Conservation (phyloP, 2,888 invertebrate genomes). For the Stenurella melanura region DNA sequence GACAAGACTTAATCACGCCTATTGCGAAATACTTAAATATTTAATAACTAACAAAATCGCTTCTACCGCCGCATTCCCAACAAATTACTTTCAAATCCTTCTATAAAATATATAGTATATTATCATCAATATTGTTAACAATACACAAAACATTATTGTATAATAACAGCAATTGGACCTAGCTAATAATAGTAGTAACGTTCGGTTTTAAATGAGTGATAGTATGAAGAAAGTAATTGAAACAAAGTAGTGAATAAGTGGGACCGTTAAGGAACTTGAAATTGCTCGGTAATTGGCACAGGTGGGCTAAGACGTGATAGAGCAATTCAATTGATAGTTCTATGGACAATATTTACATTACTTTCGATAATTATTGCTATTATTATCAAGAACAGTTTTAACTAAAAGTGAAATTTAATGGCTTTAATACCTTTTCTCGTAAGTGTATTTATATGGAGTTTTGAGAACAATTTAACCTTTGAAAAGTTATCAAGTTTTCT, state of each 20-base stretch:
- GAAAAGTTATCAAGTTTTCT: too few species aligned
- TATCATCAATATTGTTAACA: background rate
- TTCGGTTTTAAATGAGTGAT: background rate
- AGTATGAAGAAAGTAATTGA: background rate
- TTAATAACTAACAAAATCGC: too few species aligned
- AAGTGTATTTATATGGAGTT: too few species aligned
- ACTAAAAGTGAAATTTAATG: background rate
- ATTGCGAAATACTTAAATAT: background rate
- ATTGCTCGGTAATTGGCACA: background rate
- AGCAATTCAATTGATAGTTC: background rate
- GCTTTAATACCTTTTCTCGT: too few species aligned
- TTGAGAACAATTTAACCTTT: too few species aligned
- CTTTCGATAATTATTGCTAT: background rate
- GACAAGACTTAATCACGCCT: background rate
- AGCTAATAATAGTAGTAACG: background rate
- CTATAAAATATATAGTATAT: background rate
- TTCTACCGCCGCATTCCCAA: background rate
- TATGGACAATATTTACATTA: background rate
- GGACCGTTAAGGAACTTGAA: background rate
- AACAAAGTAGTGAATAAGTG: background rate
- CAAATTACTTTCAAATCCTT: background rate
- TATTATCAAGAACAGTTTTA: background rate
- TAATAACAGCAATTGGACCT: background rate
- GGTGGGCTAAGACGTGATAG: background rate
- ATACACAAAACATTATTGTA: background rate